These are phyloP conservation scores for Nomada fabriciana DNA, from an alignment of 2,888 invertebrate species.

Conservation along the genomic window DNA sequence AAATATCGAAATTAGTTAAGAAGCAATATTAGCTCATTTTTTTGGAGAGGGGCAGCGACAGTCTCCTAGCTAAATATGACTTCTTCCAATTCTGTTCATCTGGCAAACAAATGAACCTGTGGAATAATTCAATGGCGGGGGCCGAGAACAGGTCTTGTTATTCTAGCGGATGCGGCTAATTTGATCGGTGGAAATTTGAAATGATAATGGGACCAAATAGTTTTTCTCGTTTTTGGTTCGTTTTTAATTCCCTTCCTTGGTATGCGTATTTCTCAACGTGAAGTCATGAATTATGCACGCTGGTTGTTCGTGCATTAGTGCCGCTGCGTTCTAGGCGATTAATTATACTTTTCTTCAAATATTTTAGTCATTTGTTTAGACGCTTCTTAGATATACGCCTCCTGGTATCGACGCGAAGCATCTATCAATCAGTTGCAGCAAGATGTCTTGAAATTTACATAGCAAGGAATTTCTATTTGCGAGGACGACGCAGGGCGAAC, in stretches of 20 bases:
- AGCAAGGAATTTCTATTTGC: conserved; percentile 44
- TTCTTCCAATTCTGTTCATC: conserved; percentile 25
- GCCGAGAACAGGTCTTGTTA: conserved; percentile 76
- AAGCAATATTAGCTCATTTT: background rate
- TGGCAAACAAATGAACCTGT: conserved; percentile 58
- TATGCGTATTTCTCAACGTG: conserved; percentile 22
- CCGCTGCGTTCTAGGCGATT: background rate
- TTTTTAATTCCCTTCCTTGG: conserved; percentile 49
- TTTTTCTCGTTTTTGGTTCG: conserved; percentile 67
- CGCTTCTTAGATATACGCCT: background rate
- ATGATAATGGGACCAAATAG: conserved; percentile 73
- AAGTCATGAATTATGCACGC: conserved; percentile 27
- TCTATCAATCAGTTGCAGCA: background rate
- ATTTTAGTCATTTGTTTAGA: background rate
- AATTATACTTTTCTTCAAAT: no score
- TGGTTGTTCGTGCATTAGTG: background rate
- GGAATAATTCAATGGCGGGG: conserved; percentile 68
- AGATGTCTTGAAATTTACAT: conserved; percentile 39
- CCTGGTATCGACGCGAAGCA: background rate
- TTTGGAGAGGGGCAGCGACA: background rate
- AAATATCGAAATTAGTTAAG: background rate
- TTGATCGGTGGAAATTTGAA: conserved; percentile 74
- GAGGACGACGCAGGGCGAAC: conserved; percentile 35
- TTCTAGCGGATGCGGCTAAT: conserved; percentile 70
- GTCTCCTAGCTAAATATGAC: conserved; percentile 16